Percentiles rank a stretch among this genome's conserved stretches.
Evolutionary conservation across 2,797 vertebrate species (phyloP).

Genomic region (Clarias fuscus): DNA sequence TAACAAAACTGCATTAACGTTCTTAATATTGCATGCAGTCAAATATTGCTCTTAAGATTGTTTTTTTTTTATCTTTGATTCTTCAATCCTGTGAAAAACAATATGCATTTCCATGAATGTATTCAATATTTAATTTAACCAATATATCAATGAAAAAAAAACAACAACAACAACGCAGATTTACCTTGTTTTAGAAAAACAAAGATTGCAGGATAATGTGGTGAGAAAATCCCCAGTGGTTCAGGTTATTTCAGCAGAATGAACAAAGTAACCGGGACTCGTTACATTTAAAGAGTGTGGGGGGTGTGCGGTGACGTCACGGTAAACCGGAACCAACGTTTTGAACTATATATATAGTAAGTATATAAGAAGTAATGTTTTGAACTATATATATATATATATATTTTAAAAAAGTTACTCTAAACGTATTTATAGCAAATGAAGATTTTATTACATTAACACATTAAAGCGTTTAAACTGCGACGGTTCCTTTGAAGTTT

Average conservation of each 20-base stretch:
- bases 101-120: neutral
- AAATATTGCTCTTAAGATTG: neutral
- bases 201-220: neutral
- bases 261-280: neutral
- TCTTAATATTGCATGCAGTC: neutral
- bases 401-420: too few species aligned
- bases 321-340: neutral
- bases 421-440: too few species aligned
- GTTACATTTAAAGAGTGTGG: constrained; percentile 23
- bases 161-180: neutral
- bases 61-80: neutral
- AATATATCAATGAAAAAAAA: neutral
- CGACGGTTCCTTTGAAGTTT: neutral
- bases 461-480: neutral
- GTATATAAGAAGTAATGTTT: too few species aligned
- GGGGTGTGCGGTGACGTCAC: neutral
- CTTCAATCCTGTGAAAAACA: neutral
- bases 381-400: too few species aligned
- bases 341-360: too few species aligned
- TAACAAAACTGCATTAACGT: neutral
- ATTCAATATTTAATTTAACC: neutral
- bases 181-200: neutral
- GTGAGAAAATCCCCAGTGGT: neutral
- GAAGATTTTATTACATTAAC: neutral
- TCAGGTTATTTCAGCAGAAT: neutral